Base-by-base conservation (phyloP, 2,888 invertebrate genomes). In the Maniola hyperantus region DNA sequence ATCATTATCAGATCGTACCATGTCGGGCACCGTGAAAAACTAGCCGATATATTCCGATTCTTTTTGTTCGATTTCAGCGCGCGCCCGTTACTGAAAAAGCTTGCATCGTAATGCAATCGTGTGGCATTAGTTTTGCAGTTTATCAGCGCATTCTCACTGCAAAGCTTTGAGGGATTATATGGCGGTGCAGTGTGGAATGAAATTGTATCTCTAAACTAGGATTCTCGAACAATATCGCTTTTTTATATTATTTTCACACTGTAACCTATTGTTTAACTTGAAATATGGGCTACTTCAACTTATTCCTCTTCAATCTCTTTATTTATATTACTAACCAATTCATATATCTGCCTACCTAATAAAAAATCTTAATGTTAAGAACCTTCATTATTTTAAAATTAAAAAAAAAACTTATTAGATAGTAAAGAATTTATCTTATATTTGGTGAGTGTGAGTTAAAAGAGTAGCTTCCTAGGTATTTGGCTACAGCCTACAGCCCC, bases 121-220 rank as follows among this genome's bases (percentile, higher is more conserved):
- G 83, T 75, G 83, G 91, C 84, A 90, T 91, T 91, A 91, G 88
- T 88, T 88, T 83, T 79, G 82, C 82, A 86, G 85, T 91, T 87
- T 90, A 89, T 91, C 91, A 91, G 84, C 76, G 78, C 79, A 78
- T 81, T 83, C 81, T 82, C 83, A 81, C 84, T 81, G 83, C 81
- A 82, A 84, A 84, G 89, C 89, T 91, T 90, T 91, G 91, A 91
- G 88, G 88, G 89, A 90, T 91, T 91, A 87, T 89, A 84, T 81
- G 77, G 79, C 76, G 76, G 81, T 75, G 78, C 81, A 77, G 77
- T 77, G 82, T 77, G 76, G 83, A 84, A 84, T 85, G 80, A 77
- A 83, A 84, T 78, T 79, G 82, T 76, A 78, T 82, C 79, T 81
- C 78, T 78, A 76, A 80, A 78, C 78, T 76, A 34, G 57, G 58